phyloP scores from a whole-genome alignment of 2,797 vertebrate genomes.

The Danio albolineatus region DNA sequence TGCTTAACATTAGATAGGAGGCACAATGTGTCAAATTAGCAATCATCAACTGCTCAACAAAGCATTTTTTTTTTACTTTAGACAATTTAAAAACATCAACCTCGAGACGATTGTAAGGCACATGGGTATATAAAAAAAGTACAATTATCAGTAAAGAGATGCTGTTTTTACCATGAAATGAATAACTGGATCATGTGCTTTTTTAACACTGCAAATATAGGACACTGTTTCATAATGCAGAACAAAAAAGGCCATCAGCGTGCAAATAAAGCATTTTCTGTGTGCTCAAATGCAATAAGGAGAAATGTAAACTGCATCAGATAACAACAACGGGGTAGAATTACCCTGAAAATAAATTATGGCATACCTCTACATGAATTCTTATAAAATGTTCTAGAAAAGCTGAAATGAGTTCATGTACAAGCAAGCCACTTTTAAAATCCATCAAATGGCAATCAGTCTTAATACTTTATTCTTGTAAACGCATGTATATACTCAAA shows the following conservation, averaged over 20 bases:
- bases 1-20: not conserved
- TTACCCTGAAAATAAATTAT: conserved; percentile 46
- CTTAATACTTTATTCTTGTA: conserved; percentile 33
- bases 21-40: conserved; percentile 9
- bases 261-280: conserved; percentile 36
- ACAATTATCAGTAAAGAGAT: conserved; percentile 11
- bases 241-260: conserved; percentile 24
- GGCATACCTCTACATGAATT: conserved; percentile 36
- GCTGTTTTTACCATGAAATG: not conserved
- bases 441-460: conserved; percentile 1
- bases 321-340: conserved; percentile 22
- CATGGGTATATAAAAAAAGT: conserved; percentile 25
- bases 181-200: conserved; percentile 3
- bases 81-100: conserved; percentile 3
- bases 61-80: not conserved
- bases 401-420: conserved; percentile 20
- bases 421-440: conserved; percentile 38
- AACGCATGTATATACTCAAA: conserved; percentile 54
- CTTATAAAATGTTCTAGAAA: conserved; percentile 23
- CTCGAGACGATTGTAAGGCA: conserved; percentile 27
- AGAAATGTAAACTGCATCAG: conserved; percentile 6
- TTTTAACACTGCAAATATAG: conserved; percentile 1
- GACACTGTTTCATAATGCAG: not conserved
- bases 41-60: not conserved
- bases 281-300: not conserved